Base-by-base conservation (phyloP, 2,888 invertebrate species). In the Polyommatus iphigenia region DNA sequence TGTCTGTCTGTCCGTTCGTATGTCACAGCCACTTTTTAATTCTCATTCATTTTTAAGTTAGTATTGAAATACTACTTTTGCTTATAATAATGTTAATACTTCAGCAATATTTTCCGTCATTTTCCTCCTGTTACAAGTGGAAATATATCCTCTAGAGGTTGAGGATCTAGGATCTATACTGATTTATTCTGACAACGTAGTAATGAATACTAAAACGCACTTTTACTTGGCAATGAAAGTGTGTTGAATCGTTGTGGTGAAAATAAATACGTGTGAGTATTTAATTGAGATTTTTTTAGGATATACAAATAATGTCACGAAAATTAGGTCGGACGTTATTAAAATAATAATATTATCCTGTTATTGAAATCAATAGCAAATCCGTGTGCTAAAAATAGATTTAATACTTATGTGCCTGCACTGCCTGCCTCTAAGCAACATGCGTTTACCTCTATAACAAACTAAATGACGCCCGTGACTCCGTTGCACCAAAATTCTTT, bases 181-280 rank as follows among this genome's bases (percentile, higher is more conserved):
- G n/a, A 71, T 71, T 10, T 2, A 73, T 73, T 73, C 50, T 4
- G 13, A 6, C 13, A 8, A 6, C 73, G 73, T 73, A 24, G 20
- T 46, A 73, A 73, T 73, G 50, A 73, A 73, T 73, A n/a, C 73
- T 73, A 46, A 73, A 50, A 24, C 73, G 24, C 73, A 73, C 73
- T 73, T 73, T 73, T 73, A 73, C 73, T 73, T 73, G 73, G 20
- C 73, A 73, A 73, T 50, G 46, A 73, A 73, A 73, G 73, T 50
- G 73, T 41, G 46, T 46, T 24, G 20, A 20, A 46, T 73, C 2
- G 20, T 24, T 36, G 72, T n/a, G 24, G 73, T 50, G 73, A 73
- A 73, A 73, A 73, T 73, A 24, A 20, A 20, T 73, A 50, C 73
- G 50, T 50, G 73, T 24, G 5, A 5, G 46, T 73, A 50, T 73